A percentile compares a stretch with the other conserved stretches of the same genome.
phyloP scores from a whole-genome alignment of 2,797 vertebrate genomes.

The Pagetopsis macropterus region DNA sequence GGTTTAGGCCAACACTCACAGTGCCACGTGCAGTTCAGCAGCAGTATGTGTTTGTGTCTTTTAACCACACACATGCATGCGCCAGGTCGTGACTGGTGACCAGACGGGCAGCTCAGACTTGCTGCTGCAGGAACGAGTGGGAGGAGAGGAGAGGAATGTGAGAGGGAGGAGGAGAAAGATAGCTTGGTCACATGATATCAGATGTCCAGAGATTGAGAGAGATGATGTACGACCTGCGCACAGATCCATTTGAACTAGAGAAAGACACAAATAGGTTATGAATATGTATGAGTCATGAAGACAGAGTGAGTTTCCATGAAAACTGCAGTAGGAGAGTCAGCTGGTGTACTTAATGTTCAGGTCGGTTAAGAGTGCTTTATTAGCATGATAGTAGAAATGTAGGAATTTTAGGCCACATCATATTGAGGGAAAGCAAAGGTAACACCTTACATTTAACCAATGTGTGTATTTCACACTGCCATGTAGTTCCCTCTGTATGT shows the following conservation, averaged over 20 bases:
- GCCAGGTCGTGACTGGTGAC: conserved; percentile 17
- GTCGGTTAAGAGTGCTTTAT: background rate
- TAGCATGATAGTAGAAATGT: background rate
- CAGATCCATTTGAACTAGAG: background rate
- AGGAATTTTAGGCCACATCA: background rate
- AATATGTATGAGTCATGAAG: conserved; percentile 9
- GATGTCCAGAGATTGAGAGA: background rate
- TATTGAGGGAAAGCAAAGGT: background rate
- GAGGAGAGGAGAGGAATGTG: conserved; percentile 46
- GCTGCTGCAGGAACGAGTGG: conserved; percentile 36
- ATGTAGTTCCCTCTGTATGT: background rate
- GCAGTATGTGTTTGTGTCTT: background rate
- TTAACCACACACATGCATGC: conserved; percentile 1
- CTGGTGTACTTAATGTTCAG: background rate
- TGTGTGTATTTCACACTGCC: background rate
- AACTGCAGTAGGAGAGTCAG: conserved; percentile 11
- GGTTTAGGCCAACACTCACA: background rate
- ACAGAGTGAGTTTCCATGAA: conserved; percentile 24
- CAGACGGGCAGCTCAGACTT: conserved; percentile 34
- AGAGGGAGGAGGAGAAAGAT: background rate
- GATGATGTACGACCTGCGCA: background rate
- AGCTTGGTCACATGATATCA: conserved; percentile 43
- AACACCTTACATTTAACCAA: background rate
- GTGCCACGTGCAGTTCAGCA: background rate
- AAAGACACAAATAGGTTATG: conserved; percentile 28